Percentiles rank a stretch among this genome's conserved stretches.
Conservation (phyloP, 2,888 invertebrate species). For the Unio pictorum region DNA sequence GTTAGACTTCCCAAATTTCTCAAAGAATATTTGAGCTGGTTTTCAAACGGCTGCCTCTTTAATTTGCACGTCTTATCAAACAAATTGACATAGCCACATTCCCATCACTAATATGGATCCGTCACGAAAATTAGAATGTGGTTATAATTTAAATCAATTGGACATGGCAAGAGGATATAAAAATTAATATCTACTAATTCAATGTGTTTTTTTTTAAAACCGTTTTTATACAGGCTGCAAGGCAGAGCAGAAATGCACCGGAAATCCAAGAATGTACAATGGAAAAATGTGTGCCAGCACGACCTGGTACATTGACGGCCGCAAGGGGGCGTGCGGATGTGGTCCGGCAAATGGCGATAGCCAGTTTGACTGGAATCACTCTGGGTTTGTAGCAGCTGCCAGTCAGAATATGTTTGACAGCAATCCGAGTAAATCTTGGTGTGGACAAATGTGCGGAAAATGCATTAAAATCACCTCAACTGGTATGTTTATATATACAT, state of each 20-base stretch:
- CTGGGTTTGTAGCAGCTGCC: slow-evolving; percentile 33
- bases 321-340: slow-evolving; percentile 43
- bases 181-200: no score
- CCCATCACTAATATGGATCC: no score
- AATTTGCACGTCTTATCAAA: no score
- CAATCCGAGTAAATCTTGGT: slow-evolving; percentile 25
- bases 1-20: no score
- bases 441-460: slow-evolving; percentile 40
- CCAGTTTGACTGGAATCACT: slow-evolving; percentile 37
- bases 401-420: slow-evolving; percentile 35
- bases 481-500: slow-evolving; percentile 15
- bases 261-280: slow-evolving; percentile 21
- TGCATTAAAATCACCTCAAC: slow-evolving; percentile 48
- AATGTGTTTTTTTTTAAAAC: no score
- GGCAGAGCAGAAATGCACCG: slow-evolving; percentile 10
- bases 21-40: no score
- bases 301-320: slow-evolving; percentile 40
- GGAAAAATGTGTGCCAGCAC: slow-evolving; percentile 47
- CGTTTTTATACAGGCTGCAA: background rate
- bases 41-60: no score
- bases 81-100: no score
- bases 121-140: no score
- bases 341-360: slow-evolving; percentile 1
- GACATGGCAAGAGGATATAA: no score
- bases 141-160: no score